Conservation (phyloP, 2,888 invertebrate genomes). For the Athalia circularis region DNA sequence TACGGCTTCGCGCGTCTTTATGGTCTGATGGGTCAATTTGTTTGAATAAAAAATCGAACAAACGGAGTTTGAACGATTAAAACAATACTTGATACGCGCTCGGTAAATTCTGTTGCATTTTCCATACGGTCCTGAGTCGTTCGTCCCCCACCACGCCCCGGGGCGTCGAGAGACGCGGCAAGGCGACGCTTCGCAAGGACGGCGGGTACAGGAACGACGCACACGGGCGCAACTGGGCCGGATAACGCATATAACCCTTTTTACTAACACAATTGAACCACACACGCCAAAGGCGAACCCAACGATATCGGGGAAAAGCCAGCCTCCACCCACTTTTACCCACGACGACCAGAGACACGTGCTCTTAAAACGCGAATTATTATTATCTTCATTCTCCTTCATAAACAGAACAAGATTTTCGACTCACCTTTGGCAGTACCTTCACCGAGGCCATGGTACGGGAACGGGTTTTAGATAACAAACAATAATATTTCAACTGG, state of each 20-base stretch:
- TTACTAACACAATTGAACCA: background rate
- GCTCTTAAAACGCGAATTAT: slow-evolving; percentile 52
- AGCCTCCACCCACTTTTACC: slow-evolving; percentile 72
- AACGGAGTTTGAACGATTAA: background rate
- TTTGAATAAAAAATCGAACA: background rate
- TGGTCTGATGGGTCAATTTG: background rate
- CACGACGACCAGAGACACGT: slow-evolving; percentile 66
- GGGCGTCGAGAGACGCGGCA: slow-evolving; percentile 36
- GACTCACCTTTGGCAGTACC: slow-evolving; percentile 46
- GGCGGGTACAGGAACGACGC: slow-evolving; percentile 33
- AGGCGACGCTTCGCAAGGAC: slow-evolving; percentile 44
- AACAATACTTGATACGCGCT: background rate
- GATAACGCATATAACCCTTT: slow-evolving; percentile 47
- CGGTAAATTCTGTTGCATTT: too few relatives aligned
- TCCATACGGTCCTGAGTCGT: slow-evolving; percentile 15
- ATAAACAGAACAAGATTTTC: background rate
- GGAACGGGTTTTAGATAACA: background rate
- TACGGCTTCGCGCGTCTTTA: too few relatives aligned
- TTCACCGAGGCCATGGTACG: slow-evolving; percentile 45
- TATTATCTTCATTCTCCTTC: background rate
- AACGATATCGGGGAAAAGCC: slow-evolving; percentile 58
- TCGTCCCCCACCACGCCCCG: slow-evolving; percentile 38
- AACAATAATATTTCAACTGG: background rate
- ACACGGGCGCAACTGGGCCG: slow-evolving; percentile 52
- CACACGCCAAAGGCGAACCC: slow-evolving; percentile 22